These are phyloP conservation scores for Nymphalis polychloros DNA, from an alignment of 2,888 invertebrate species.

Conservation along the genomic window DNA sequence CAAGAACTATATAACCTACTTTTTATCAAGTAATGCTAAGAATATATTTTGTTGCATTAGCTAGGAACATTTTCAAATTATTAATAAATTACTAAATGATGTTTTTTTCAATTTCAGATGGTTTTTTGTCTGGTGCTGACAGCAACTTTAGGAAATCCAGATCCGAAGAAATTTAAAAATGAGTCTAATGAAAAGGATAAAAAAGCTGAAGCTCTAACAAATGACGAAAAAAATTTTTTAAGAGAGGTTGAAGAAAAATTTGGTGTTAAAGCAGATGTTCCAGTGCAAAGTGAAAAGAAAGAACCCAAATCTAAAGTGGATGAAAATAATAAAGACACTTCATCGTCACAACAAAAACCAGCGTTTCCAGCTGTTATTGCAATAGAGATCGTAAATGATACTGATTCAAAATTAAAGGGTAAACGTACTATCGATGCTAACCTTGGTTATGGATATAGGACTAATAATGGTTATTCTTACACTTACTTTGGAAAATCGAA, in stretches of 20 bases:
- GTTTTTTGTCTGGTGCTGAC: slow-evolving; percentile 56
- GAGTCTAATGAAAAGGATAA: slow-evolving; percentile 58
- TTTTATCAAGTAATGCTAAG: no score
- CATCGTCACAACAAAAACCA: slow-evolving; percentile 42
- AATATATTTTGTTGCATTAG: no score
- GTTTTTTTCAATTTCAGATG: slow-evolving; percentile 60
- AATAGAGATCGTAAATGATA: slow-evolving; percentile 83
- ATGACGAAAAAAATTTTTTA: slow-evolving; percentile 71
- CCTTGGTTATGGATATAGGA: slow-evolving; percentile 85
- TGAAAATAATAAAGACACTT: slow-evolving; percentile 31
- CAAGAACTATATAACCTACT: no score
- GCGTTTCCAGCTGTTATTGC: slow-evolving; percentile 82
- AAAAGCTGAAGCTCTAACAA: slow-evolving; percentile 53
- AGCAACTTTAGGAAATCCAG: slow-evolving; percentile 59
- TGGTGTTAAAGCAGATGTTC: slow-evolving; percentile 64
- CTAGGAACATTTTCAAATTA: background rate
- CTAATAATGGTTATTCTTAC: slow-evolving; percentile 77
- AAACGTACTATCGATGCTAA: slow-evolving; percentile 88
- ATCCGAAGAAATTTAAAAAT: slow-evolving; percentile 72
- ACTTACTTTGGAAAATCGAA: slow-evolving; percentile 73
- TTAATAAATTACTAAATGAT: background rate
- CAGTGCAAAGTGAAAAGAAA: slow-evolving; percentile 48
- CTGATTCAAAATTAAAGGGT: slow-evolving; percentile 74
- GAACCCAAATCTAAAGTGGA: slow-evolving; percentile 38
- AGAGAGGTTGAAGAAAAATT: slow-evolving; percentile 77